A percentile compares a stretch with the other conserved stretches of the same genome.
phyloP scores from a whole-genome alignment of 2,797 vertebrate genomes.

The Chaunax sp. region DNA sequence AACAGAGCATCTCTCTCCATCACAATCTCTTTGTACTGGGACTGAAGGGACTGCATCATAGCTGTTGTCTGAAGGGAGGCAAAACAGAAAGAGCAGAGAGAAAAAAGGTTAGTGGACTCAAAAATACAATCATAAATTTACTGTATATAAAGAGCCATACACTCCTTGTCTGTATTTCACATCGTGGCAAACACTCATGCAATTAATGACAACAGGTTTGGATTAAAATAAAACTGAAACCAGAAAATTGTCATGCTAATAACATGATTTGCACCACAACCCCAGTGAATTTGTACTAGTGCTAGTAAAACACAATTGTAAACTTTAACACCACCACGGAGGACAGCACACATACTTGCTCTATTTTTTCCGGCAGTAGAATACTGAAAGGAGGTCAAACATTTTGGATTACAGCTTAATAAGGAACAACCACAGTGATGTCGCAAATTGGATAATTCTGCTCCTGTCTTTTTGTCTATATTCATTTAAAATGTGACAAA shows the following conservation, averaged over 20 bases:
- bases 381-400: not conserved
- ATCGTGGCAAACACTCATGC: conserved; percentile 1
- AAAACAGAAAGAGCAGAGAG: not conserved
- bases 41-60: conserved; percentile 88
- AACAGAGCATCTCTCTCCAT: conserved; percentile 90
- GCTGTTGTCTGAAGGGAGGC: conserved; percentile 83
- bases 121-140: not conserved
- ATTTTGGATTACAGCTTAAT: not conserved
- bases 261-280: not conserved
- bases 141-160: not conserved
- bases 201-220: not conserved
- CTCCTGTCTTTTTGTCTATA: not conserved
- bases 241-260: conserved; percentile 5
- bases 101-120: conserved; percentile 38
- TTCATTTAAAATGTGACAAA: not conserved
- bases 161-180: conserved; percentile 23
- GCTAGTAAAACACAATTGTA: not conserved
- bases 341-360: conserved; percentile 32
- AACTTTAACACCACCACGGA: not conserved
- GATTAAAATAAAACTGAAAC: not conserved
- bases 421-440: not conserved
- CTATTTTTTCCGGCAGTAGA: not conserved
- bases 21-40: conserved; percentile 85
- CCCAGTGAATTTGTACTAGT: not conserved
- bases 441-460: not conserved